Evolutionary conservation across 2,113 vertebrate genomes (phyloP).

Genomic region (Ictidomys tridecemlineatus): DNA sequence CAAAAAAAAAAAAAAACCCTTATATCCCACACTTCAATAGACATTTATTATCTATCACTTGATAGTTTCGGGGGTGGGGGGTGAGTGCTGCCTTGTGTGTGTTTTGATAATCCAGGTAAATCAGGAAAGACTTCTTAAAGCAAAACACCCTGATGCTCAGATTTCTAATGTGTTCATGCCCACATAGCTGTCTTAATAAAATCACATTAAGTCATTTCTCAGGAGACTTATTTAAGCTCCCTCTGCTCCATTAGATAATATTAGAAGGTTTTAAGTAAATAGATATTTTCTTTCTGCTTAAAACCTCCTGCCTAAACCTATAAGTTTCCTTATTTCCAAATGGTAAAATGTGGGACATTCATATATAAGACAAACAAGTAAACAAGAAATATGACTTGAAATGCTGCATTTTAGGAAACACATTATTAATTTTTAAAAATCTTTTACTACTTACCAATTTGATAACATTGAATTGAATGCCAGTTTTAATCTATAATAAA

Average conservation of each 20-base stretch:
- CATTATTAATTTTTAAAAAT: background rate
- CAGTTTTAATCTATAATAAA: background rate
- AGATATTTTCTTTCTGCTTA: slow-evolving; percentile 12
- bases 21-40: background rate
- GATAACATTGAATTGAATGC: slow-evolving; percentile 20
- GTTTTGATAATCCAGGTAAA: background rate
- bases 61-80: background rate
- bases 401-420: background rate
- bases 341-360: background rate
- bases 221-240: background rate
- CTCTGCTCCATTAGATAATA: background rate
- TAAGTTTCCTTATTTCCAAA: slow-evolving; percentile 12
- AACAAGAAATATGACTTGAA: background rate
- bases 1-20: background rate
- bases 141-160: background rate
- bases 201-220: background rate
- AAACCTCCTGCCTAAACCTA: background rate
- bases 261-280: slow-evolving; percentile 37
- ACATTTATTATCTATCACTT: background rate
- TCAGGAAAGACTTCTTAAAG: background rate
- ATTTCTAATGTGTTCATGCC: background rate
- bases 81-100: background rate
- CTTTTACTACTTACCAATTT: slow-evolving; percentile 28
- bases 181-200: background rate
- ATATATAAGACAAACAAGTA: background rate